Conservation (phyloP, 2,888 invertebrate genomes). For the Pristionchus arcanus region DNA sequence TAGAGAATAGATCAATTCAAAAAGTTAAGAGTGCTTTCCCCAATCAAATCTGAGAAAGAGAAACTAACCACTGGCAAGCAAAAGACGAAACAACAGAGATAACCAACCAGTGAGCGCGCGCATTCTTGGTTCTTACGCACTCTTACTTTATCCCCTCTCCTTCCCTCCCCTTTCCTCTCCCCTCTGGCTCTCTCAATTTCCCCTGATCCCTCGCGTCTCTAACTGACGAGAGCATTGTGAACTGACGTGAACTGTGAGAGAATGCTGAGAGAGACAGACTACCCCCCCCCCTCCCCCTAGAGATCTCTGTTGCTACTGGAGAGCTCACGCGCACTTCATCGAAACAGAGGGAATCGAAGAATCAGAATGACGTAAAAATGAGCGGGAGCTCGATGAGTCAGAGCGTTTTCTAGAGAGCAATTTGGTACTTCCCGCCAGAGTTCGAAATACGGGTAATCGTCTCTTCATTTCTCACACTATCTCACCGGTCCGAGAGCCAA, state of each 20-base stretch:
- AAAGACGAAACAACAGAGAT: not conserved
- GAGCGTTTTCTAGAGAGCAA: not conserved
- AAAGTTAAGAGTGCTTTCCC: not conserved
- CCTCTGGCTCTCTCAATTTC: not conserved
- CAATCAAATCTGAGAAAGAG: not conserved
- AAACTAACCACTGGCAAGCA: not conserved
- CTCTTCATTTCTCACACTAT: too few species aligned
- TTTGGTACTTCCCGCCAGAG: too few species aligned
- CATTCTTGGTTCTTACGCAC: not conserved
- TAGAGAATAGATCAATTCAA: not conserved
- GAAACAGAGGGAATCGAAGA: not conserved
- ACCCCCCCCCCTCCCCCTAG: too few species aligned
- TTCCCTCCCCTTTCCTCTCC: not conserved
- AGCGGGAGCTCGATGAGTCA: not conserved
- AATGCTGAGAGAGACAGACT: too few species aligned
- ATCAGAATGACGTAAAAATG: not conserved
- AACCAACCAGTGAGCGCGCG: not conserved
- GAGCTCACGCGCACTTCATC: not conserved
- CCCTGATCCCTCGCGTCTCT: too few species aligned
- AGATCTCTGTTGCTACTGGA: slow-evolving; percentile 2
- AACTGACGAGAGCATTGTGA: too few species aligned
- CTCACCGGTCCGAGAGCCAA: too few species aligned
- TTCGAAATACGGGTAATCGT: too few species aligned
- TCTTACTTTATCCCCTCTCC: not conserved
- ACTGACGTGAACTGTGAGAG: too few species aligned